Percentiles rank a stretch among this genome's conserved stretches.
Conservation (phyloP, 2,113 vertebrate species). For the Cyprinus carpio region DNA sequence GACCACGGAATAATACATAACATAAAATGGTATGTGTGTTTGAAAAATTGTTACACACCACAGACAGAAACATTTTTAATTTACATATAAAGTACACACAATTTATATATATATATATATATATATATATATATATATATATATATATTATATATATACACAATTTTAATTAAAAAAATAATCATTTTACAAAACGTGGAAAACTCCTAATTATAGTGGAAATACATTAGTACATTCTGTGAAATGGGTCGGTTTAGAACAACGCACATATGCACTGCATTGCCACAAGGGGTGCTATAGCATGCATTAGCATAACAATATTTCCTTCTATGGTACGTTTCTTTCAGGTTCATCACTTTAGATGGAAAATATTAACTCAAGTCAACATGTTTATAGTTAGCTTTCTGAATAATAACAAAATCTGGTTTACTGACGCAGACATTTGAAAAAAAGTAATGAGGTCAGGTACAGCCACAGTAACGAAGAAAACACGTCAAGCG, state of each 20-base stretch:
- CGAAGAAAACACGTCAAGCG: neutral
- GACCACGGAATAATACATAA: too few relatives aligned
- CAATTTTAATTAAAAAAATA: too few relatives aligned
- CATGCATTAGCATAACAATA: neutral
- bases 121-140: too few relatives aligned
- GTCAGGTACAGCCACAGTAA: neutral
- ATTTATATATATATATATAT: too few relatives aligned
- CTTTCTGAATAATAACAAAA: constrained; percentile 8
- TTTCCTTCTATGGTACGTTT: constrained; percentile 17
- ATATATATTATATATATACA: too few relatives aligned
- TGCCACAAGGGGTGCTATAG: constrained; percentile 14
- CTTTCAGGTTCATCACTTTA: neutral
- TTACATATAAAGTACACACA: too few relatives aligned
- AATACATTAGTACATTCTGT: neutral
- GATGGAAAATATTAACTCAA: neutral
- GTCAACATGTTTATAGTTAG: constrained; percentile 21
- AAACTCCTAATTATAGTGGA: neutral
- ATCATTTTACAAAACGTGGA: too few relatives aligned
- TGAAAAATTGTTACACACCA: too few relatives aligned
- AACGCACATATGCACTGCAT: neutral
- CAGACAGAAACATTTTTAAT: too few relatives aligned
- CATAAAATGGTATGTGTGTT: too few relatives aligned
- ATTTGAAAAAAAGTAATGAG: neutral
- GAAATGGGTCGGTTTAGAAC: neutral
- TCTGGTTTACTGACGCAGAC: constrained; percentile 19